Conservation (phyloP, 2,113 vertebrate genomes). For the Lagenorhynchus albirostris region DNA sequence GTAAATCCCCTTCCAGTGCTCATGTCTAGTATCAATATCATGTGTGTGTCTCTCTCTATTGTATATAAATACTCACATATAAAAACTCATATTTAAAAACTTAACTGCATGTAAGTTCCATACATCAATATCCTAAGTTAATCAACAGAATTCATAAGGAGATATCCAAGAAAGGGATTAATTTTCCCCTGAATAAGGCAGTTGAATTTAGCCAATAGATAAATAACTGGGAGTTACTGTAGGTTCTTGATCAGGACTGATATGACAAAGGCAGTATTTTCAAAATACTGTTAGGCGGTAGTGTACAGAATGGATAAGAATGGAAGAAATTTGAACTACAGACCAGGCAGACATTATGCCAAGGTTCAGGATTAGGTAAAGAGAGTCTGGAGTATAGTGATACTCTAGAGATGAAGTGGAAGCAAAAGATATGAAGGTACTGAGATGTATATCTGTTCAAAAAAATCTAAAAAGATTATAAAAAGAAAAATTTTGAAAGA, state of each 20-base stretch:
- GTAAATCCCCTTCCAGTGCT: neutral
- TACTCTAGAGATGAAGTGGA: neutral
- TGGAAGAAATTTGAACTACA: neutral
- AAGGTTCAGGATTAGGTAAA: neutral
- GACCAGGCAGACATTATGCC: neutral
- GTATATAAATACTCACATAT: neutral
- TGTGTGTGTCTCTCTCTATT: neutral
- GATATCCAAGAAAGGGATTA: neutral
- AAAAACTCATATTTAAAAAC: neutral
- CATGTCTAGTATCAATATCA: neutral
- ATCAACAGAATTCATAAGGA: neutral
- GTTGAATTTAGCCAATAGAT: neutral
- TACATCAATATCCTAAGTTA: neutral
- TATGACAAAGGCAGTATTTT: slow-evolving; percentile 18
- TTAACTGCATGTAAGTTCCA: neutral
- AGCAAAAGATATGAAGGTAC: neutral
- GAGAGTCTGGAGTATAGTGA: neutral
- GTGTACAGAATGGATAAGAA: neutral
- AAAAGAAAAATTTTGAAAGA: neutral
- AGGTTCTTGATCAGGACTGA: neutral
- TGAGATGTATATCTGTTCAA: neutral
- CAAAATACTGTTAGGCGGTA: neutral
- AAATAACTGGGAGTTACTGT: neutral
- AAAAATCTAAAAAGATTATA: neutral
- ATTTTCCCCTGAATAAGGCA: neutral